Evolutionary conservation across 53 echinoderm and acorn worm species (phyloP), one percentile per base, ranked within the genome.

Genomic region (Paelopatides confundens): DNA sequence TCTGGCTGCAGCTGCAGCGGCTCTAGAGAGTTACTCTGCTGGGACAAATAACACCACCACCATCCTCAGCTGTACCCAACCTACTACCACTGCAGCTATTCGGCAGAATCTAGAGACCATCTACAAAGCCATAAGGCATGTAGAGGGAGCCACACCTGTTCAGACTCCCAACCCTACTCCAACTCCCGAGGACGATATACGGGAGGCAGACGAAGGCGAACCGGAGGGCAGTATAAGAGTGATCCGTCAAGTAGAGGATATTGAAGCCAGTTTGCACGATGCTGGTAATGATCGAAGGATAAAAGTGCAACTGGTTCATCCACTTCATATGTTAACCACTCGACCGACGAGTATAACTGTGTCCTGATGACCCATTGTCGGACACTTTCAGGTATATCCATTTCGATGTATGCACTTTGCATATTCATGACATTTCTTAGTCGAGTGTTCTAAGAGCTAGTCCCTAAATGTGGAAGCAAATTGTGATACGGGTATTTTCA

Each of bases 101-200:
- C 68, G 94, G 65, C 95, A 94, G 71, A 99, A 99, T 86, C 91
- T 99, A 86, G 95, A 99, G 52, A 95, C 99, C 74, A 99, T 99
- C 64, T 96, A 94, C 36, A 94, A 99, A 87, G 99, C 99, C 49
- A 99, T 99, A 78, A 85, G 94, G 37, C 99, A 99, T 66, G 76
- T 99, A 34, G 99, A 99, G 53, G 99, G 99, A n/a, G 92, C 88
- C 88, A 99, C 95, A 35, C 95, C 95, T 1, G 89, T 94, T 49
- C 99, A 95, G 87, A 99, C 99, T 5, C 99, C 99, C 10, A 94
- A 90, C 36, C 99, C 93, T 36, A 99, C 99, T 33, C 99, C 99
- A 11, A 99, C 99, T 27, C 99, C 99, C 13, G 99, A 99, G 17
- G 95, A 99, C 35, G 92, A 95, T 53, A 84, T 87, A 49, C 86